Evolutionary conservation across 1,140 invertebrate genomes (phyloP).

Genomic region (Trigoniulus corallinus): DNA sequence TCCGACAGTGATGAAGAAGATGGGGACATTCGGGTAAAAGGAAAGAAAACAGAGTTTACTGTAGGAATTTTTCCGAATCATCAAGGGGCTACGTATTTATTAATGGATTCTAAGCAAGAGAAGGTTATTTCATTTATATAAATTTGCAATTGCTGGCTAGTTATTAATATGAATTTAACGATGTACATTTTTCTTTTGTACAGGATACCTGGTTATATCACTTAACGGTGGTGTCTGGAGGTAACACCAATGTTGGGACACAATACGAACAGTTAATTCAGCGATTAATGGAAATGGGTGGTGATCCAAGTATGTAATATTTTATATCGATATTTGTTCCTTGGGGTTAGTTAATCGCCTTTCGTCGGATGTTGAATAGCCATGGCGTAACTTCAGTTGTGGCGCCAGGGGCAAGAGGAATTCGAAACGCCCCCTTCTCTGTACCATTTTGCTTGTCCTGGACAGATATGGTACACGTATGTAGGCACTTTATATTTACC

Average conservation of each 20-base stretch:
- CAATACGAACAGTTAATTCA: slow-evolving; percentile 89
- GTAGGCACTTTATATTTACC: no score
- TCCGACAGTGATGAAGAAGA: slow-evolving; percentile 85
- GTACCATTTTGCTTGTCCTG: no score
- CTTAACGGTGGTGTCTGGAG: slow-evolving; percentile 80
- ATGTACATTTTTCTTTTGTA: slow-evolving; percentile 11
- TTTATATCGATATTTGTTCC: background rate
- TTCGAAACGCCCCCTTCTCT: no score
- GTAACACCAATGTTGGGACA: slow-evolving; percentile 72
- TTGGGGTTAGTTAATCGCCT: background rate
- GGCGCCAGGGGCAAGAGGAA: no score
- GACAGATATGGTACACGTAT: no score
- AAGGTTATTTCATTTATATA: slow-evolving; percentile 28
- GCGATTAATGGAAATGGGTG: slow-evolving; percentile 86
- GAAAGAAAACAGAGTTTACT: slow-evolving; percentile 49
- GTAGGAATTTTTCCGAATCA: slow-evolving; percentile 85
- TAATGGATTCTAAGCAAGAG: slow-evolving; percentile 71
- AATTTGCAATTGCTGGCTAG: slow-evolving; percentile 2
- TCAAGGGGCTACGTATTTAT: slow-evolving; percentile 77
- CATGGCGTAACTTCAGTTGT: no score
- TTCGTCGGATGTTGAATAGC: no score
- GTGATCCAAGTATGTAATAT: slow-evolving; percentile 58
- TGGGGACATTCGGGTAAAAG: slow-evolving; percentile 21
- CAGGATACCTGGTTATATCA: slow-evolving; percentile 87
- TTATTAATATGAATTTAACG: background rate